Conservation (phyloP, 2,113 vertebrate species). For the Perca flavescens region DNA sequence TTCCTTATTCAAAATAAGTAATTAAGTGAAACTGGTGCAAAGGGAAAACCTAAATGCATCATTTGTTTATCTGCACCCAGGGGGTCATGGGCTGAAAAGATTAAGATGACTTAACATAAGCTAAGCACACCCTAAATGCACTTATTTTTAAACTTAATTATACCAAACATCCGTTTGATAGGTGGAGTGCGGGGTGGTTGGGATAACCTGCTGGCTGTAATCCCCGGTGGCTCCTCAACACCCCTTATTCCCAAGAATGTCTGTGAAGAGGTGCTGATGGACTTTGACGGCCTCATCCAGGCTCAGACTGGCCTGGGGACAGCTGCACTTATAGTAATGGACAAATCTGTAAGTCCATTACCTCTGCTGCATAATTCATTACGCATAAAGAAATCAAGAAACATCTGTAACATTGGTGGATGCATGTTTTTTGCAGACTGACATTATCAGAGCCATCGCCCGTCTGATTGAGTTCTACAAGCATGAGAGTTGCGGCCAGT, state of each 20-base stretch:
- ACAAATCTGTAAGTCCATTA: conserved; percentile 89
- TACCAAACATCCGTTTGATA: conserved; percentile 68
- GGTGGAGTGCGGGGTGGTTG: conserved; percentile 95
- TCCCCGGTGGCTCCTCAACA: conserved; percentile 95
- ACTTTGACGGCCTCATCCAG: conserved; percentile 94
- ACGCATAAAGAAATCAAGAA: background rate
- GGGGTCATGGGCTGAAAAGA: conserved; percentile 12
- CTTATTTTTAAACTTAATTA: conserved; percentile 24
- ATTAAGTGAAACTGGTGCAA: background rate
- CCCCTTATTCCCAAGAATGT: conserved; percentile 93
- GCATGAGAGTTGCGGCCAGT: conserved; percentile 98
- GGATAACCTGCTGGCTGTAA: conserved; percentile 96
- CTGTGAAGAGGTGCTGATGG: conserved; percentile 95
- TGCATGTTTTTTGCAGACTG: conserved; percentile 81
- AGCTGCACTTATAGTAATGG: conserved; percentile 94
- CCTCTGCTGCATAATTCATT: background rate
- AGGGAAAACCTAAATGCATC: background rate
- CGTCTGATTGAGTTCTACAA: conserved; percentile 99
- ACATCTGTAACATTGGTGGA: background rate
- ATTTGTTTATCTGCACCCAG: conserved; percentile 2
- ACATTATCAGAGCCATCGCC: conserved; percentile 91
- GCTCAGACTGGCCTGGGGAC: conserved; percentile 94
- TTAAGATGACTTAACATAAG: conserved; percentile 53
- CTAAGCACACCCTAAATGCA: conserved; percentile 28
- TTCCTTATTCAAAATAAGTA: background rate